Percentiles rank a stretch among this genome's conserved stretches.
Evolutionary conservation across 2,888 invertebrate genomes (phyloP).

Genomic region (Philaethria dido): DNA sequence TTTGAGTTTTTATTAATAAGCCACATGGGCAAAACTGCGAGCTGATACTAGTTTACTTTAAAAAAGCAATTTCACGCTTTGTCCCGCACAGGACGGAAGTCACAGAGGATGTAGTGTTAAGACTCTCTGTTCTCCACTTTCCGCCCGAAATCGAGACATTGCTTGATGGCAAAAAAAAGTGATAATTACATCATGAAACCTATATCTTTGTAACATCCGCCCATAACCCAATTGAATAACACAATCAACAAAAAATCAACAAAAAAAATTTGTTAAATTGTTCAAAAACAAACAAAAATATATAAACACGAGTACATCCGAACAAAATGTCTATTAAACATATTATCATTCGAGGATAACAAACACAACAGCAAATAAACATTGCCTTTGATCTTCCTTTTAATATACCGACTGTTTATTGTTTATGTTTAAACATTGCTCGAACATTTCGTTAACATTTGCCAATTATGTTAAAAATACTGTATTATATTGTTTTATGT

Average conservation of each 20-base stretch:
- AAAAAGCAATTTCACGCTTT: too few species aligned
- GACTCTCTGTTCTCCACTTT: too few species aligned
- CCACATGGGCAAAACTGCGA: too few species aligned
- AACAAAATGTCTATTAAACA: constrained; percentile 1
- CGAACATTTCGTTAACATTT: background rate
- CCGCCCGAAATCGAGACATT: too few species aligned
- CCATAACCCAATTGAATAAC: too few species aligned
- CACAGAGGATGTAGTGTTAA: too few species aligned
- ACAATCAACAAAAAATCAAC: background rate
- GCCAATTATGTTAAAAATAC: background rate
- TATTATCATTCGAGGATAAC: background rate
- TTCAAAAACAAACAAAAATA: background rate
- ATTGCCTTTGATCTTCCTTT: constrained; percentile 8
- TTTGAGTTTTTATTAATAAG: too few species aligned
- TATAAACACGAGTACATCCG: background rate
- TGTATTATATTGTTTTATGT: background rate
- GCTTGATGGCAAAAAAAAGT: too few species aligned
- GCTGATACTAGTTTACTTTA: too few species aligned
- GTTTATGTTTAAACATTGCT: constrained; percentile 11
- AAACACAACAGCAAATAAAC: background rate
- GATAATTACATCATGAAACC: too few species aligned
- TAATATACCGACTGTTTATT: background rate
- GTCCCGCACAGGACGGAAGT: too few species aligned
- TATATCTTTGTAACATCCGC: too few species aligned
- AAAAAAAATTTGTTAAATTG: background rate